Evolutionary conservation across 2,888 invertebrate genomes (phyloP).

Genomic region (Diloba caeruleocephala): DNA sequence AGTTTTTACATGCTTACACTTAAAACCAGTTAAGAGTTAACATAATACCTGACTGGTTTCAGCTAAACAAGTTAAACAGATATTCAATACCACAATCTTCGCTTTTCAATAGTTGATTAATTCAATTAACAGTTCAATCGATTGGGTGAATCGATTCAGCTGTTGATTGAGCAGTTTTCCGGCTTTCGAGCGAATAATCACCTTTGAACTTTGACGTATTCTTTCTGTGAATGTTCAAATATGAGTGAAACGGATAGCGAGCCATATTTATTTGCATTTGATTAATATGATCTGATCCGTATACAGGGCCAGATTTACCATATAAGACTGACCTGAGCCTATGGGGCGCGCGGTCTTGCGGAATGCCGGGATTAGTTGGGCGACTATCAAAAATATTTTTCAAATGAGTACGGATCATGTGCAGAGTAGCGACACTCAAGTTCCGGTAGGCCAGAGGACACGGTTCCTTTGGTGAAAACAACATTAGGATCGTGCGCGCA

Average conservation of each 20-base stretch:
- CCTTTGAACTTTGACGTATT: slow-evolving; percentile 9
- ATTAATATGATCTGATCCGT: no score
- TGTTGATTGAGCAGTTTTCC: slow-evolving; percentile 23
- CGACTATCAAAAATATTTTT: no score
- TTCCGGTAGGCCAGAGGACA: no score
- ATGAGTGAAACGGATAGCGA: background rate
- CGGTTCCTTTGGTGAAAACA: no score
- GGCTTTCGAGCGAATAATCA: slow-evolving; percentile 16
- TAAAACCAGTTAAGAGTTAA: slow-evolving; percentile 26
- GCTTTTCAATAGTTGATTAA: slow-evolving; percentile 46
- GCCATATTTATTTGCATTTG: no score
- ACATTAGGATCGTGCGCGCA: no score
- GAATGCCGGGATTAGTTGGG: no score
- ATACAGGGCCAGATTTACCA: no score
- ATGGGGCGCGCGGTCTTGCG: no score
- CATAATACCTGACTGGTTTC: slow-evolving; percentile 26
- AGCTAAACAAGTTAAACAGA: slow-evolving; percentile 26
- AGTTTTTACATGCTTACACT: slow-evolving; percentile 20
- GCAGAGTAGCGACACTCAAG: no score
- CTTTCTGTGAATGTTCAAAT: background rate
- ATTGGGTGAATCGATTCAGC: slow-evolving; percentile 16
- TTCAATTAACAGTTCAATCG: slow-evolving; percentile 48
- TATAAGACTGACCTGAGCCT: no score
- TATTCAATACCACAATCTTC: slow-evolving; percentile 36
- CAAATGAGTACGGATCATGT: no score